Conservation (phyloP, 2,113 vertebrate species). For the Balaeniceps rex region DNA sequence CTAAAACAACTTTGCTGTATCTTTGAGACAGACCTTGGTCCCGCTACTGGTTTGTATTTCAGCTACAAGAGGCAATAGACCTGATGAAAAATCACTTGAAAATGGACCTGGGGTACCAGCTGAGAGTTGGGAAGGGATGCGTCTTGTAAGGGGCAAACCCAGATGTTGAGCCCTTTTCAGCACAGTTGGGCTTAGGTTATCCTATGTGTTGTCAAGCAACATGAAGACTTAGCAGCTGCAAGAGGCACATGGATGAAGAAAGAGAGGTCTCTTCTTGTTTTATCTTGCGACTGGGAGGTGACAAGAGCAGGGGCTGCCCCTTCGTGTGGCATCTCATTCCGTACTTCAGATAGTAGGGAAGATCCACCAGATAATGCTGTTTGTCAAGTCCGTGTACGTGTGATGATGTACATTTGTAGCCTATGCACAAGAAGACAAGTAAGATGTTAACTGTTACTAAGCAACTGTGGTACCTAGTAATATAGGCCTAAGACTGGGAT, state of each 20-base stretch:
- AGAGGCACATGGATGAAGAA: neutral
- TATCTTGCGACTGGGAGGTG: neutral
- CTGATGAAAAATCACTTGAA: neutral
- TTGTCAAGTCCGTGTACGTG: accelerated
- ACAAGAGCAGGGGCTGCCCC: neutral
- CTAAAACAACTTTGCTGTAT: neutral
- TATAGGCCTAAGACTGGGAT: neutral
- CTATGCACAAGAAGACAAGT: neutral
- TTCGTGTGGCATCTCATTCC: neutral
- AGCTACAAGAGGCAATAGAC: neutral
- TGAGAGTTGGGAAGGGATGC: neutral
- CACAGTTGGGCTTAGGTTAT: neutral
- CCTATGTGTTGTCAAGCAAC: neutral
- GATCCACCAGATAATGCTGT: neutral
- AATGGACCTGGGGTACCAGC: neutral
- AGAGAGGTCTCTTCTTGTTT: neutral
- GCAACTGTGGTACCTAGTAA: neutral
- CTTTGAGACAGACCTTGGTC: neutral
- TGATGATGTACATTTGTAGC: neutral
- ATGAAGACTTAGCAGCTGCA: neutral
- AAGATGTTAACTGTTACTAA: neutral
- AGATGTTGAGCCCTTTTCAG: neutral
- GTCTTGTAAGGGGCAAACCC: neutral
- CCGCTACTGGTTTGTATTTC: neutral
- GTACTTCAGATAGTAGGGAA: neutral